Evolutionary conservation across 2,888 invertebrate species (phyloP).

Genomic region (Cheilosia impressa): DNA sequence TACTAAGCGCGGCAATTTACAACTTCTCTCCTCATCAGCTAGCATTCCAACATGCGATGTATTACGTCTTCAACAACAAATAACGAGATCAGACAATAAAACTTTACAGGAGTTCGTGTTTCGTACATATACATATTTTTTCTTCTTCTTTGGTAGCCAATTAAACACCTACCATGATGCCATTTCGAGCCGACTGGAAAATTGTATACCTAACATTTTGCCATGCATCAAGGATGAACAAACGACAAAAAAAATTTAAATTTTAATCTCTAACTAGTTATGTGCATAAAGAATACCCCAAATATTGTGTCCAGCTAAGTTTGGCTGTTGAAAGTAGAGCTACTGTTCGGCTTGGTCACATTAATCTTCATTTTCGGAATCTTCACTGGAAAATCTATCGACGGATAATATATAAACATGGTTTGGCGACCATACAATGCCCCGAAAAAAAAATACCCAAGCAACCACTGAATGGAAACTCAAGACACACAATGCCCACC

Average conservation of each 20-base stretch:
- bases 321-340: slow-evolving; percentile 44
- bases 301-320: slow-evolving; percentile 34
- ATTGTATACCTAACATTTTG: slow-evolving; percentile 18
- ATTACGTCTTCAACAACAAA: slow-evolving; percentile 47
- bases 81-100: slow-evolving; percentile 54
- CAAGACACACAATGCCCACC: slow-evolving; percentile 55
- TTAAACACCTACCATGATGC: slow-evolving; percentile 66
- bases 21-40: slow-evolving; percentile 45
- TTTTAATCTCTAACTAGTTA: slow-evolving; percentile 26
- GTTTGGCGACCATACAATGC: slow-evolving; percentile 24
- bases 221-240: slow-evolving; percentile 14
- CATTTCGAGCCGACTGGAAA: slow-evolving; percentile 6
- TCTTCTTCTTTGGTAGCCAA: slow-evolving; percentile 44
- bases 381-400: slow-evolving; percentile 62
- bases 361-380: slow-evolving; percentile 70
- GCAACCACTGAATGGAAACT: slow-evolving; percentile 76
- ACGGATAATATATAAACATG: slow-evolving; percentile 40
- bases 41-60: slow-evolving; percentile 63
- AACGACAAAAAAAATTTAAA: slow-evolving; percentile 19
- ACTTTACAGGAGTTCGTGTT: slow-evolving; percentile 46
- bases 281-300: slow-evolving; percentile 45
- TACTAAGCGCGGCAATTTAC: slow-evolving; percentile 53
- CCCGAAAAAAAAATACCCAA: slow-evolving; percentile 29
- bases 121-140: background rate
- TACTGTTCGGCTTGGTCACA: slow-evolving; percentile 46